Percentiles rank a stretch among this genome's conserved stretches.
These are phyloP conservation scores for Nasua narica DNA, from an alignment of 2,797 vertebrate species.

Conservation along the genomic window DNA sequence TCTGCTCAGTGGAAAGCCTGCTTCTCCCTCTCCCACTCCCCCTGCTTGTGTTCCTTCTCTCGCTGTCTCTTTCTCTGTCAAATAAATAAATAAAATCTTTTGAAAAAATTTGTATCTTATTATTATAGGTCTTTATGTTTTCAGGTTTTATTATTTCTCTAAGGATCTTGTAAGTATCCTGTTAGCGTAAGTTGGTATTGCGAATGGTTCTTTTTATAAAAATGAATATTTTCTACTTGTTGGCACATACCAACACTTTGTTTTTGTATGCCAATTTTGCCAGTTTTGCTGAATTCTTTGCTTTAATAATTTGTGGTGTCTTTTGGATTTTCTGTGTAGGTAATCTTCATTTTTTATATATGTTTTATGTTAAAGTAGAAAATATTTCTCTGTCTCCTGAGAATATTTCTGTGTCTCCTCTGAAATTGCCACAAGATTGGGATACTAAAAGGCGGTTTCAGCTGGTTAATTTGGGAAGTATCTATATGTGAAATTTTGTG, in stretches of 20 bases:
- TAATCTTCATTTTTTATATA: not conserved
- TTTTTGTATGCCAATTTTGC: not conserved
- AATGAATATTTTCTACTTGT: slow-evolving; percentile 6
- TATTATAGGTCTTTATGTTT: not conserved
- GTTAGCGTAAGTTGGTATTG: not conserved
- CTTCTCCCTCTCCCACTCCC: too few species aligned
- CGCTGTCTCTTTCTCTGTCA: too few species aligned
- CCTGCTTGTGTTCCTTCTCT: too few species aligned
- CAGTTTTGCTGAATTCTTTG: not conserved
- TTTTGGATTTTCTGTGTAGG: not conserved
- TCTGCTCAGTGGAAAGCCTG: too few species aligned
- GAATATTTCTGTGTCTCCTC: not conserved
- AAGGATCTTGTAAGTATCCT: not conserved
- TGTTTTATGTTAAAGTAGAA: slow-evolving; percentile 2
- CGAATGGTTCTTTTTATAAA: not conserved
- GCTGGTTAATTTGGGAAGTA: not conserved
- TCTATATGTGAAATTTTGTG: not conserved
- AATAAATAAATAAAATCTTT: too few species aligned
- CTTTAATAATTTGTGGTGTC: not conserved
- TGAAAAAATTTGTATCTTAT: not conserved
- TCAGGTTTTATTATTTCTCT: not conserved
- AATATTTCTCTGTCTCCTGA: slow-evolving; percentile 3
- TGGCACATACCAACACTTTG: not conserved
- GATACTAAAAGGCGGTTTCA: not conserved
- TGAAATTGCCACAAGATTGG: not conserved